phyloP scores from a whole-genome alignment of 2,888 invertebrate species.

The Blomia tropicalis region DNA sequence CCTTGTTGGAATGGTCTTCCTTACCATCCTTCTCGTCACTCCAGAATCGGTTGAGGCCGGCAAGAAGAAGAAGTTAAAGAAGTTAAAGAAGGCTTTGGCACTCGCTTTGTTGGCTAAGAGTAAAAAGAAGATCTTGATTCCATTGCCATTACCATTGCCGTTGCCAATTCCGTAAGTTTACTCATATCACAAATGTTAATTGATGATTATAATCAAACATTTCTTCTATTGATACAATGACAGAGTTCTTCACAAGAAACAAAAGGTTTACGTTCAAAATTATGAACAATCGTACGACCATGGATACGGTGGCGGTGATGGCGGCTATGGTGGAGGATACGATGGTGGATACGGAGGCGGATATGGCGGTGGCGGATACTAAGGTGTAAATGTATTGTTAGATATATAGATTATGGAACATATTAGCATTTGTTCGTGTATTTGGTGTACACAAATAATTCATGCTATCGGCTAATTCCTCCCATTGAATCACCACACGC shows the following conservation, averaged over 20 bases:
- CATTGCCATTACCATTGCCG: constrained; percentile 19
- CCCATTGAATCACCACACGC: not conserved
- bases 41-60: constrained; percentile 6
- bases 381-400: not conserved
- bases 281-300: not conserved
- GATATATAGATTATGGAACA: too few relatives aligned
- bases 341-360: constrained; percentile 12
- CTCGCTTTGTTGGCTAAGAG: constrained; percentile 12
- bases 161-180: constrained; percentile 20
- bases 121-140: constrained; percentile 22
- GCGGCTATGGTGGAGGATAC: not conserved
- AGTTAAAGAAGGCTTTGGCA: constrained; percentile 19
- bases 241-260: constrained; percentile 5
- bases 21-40: constrained; percentile 8
- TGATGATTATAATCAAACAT: not conserved
- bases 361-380: constrained; percentile 9
- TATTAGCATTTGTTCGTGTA: too few relatives aligned
- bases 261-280: constrained; percentile 8
- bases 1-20: constrained; percentile 8
- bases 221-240: not conserved
- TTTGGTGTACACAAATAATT: too few relatives aligned
- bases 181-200: too few relatives aligned
- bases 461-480: too few relatives aligned
- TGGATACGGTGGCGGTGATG: not conserved
- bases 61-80: constrained; percentile 20